Conservation (phyloP, 2,113 vertebrate genomes). For the Colinus virginianus region DNA sequence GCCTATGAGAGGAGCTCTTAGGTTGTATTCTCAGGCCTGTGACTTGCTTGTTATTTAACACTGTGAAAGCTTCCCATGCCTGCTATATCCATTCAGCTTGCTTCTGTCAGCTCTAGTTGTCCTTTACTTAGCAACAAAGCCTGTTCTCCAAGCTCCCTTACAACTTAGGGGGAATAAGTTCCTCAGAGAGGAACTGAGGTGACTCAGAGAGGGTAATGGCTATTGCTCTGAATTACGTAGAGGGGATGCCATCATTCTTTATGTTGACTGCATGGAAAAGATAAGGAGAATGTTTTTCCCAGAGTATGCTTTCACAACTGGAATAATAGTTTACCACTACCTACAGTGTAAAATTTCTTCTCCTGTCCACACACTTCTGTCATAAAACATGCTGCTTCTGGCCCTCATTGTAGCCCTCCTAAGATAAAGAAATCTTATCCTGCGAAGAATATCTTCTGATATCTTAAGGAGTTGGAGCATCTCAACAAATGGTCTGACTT, state of each 20-base stretch:
- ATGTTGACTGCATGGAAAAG: background rate
- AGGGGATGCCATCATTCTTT: background rate
- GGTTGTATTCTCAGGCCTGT: conserved; percentile 17
- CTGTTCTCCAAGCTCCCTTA: background rate
- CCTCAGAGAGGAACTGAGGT: background rate
- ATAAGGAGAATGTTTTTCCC: background rate
- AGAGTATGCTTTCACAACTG: background rate
- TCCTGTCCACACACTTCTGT: background rate
- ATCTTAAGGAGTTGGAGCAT: background rate
- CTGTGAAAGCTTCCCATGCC: background rate
- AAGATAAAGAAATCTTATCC: background rate
- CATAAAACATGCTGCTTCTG: background rate
- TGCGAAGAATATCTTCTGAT: background rate
- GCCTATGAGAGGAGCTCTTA: background rate
- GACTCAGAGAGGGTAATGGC: background rate
- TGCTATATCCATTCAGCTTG: background rate
- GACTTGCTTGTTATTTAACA: background rate
- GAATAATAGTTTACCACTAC: background rate
- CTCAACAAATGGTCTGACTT: background rate
- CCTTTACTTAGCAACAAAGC: background rate
- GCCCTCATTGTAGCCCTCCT: background rate
- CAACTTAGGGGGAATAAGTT: conserved; percentile 5
- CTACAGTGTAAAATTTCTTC: background rate
- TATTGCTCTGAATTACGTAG: background rate
- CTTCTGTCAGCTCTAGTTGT: background rate